phyloP scores from a whole-genome alignment of 2,888 invertebrate genomes.

The Brassicogethes aeneus region DNA sequence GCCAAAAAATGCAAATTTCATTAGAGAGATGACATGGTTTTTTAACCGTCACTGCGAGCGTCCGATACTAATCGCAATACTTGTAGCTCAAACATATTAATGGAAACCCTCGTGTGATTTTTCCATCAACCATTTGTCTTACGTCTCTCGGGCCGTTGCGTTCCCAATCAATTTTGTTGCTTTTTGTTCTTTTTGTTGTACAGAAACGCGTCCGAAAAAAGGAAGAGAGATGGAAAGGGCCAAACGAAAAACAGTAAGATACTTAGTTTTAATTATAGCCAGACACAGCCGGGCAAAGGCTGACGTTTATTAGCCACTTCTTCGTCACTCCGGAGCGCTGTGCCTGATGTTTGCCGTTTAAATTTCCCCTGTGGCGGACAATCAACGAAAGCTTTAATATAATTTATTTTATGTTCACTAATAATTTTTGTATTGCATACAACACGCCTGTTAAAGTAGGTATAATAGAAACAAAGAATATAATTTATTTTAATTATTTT shows the following conservation, averaged over 20 bases:
- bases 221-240: constrained; percentile 1
- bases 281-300: constrained; percentile 28
- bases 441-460: too few species aligned
- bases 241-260: constrained; percentile 29
- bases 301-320: constrained; percentile 37
- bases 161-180: constrained; percentile 36
- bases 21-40: too few species aligned
- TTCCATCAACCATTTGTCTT: constrained; percentile 31
- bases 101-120: constrained; percentile 20
- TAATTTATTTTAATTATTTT: too few species aligned
- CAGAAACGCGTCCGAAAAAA: constrained; percentile 16
- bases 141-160: constrained; percentile 32
- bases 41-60: constrained; percentile 8
- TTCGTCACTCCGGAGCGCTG: constrained; percentile 25
- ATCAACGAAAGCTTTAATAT: too few species aligned
- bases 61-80: constrained; percentile 5
- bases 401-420: too few species aligned
- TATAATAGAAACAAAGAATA: too few species aligned
- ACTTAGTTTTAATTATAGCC: constrained; percentile 39
- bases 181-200: constrained; percentile 13
- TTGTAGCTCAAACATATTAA: constrained; percentile 22
- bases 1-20: too few species aligned
- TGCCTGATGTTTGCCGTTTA: constrained; percentile 25
- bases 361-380: constrained; percentile 29
- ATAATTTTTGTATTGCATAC: too few species aligned